These are phyloP conservation scores for Cuniculus paca DNA, from an alignment of 2,797 vertebrate genomes.

Conservation along the genomic window DNA sequence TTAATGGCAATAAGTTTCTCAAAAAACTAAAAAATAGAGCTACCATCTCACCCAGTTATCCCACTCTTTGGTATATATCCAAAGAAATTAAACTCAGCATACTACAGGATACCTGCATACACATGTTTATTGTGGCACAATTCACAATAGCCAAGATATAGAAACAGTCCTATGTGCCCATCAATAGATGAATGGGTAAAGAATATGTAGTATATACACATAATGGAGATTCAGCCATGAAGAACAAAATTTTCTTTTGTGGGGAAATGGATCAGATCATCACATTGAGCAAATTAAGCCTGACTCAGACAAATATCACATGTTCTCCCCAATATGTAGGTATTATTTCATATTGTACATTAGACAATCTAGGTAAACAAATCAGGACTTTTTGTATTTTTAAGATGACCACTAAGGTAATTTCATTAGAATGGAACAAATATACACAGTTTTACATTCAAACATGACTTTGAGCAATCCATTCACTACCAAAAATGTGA, in stretches of 20 bases:
- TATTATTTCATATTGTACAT: not conserved
- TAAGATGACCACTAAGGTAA: slow-evolving; percentile 42
- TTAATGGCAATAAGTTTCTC: not conserved
- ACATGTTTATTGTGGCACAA: not conserved
- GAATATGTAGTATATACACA: not conserved
- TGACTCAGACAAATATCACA: not conserved
- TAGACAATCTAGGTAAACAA: slow-evolving; percentile 69
- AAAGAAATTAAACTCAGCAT: not conserved
- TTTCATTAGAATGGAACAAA: slow-evolving; percentile 36
- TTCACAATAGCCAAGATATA: not conserved
- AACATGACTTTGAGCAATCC: slow-evolving; percentile 53
- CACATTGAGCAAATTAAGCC: not conserved
- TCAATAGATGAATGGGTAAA: not conserved
- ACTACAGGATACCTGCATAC: not conserved
- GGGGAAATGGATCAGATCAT: not conserved
- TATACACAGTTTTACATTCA: not conserved
- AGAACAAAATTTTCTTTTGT: not conserved
- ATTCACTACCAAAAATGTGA: slow-evolving; percentile 27
- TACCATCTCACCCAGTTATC: not conserved
- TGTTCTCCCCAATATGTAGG: not conserved
- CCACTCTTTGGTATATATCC: not conserved
- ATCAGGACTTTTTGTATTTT: not conserved
- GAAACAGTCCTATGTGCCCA: not conserved
- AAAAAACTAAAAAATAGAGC: not conserved
- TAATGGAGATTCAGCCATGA: not conserved